Evolutionary conservation across 1,140 invertebrate genomes (phyloP).

Genomic region (Psix sp.): DNA sequence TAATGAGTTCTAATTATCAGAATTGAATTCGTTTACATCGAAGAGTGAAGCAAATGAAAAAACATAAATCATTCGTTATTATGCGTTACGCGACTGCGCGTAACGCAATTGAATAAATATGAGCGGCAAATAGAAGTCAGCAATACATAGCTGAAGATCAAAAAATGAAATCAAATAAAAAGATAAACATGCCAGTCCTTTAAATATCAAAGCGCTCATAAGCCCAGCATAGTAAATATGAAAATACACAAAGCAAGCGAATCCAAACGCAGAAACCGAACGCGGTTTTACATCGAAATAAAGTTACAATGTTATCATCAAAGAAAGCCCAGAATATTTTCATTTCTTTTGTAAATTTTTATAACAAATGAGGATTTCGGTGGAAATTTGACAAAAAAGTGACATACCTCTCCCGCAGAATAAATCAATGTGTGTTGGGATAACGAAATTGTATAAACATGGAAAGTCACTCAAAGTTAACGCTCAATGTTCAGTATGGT

Average conservation of each 20-base stretch:
- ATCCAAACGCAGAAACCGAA: slow-evolving; percentile 14
- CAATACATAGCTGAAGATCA: slow-evolving; percentile 16
- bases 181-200: slow-evolving; percentile 18
- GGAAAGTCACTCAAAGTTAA: slow-evolving; percentile 32
- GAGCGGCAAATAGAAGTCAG: no score
- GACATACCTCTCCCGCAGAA: slow-evolving; percentile 11
- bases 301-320: neutral
- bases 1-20: no score
- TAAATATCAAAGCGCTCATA: slow-evolving; percentile 29
- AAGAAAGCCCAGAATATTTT: slow-evolving; percentile 9
- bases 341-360: slow-evolving; percentile 18
- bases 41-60: no score
- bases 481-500: slow-evolving; percentile 2
- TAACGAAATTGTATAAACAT: slow-evolving; percentile 33
- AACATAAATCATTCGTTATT: no score
- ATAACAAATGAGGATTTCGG: slow-evolving; percentile 7
- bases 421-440: slow-evolving; percentile 21
- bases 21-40: no score
- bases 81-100: no score
- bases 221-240: slow-evolving; percentile 16
- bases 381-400: slow-evolving; percentile 7
- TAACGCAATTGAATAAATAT: no score
- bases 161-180: slow-evolving; percentile 25
- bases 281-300: slow-evolving; percentile 5
- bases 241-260: slow-evolving; percentile 15